Evolutionary conservation across 2,797 vertebrate species (phyloP).

Genomic region (Pempheris klunzingeri): DNA sequence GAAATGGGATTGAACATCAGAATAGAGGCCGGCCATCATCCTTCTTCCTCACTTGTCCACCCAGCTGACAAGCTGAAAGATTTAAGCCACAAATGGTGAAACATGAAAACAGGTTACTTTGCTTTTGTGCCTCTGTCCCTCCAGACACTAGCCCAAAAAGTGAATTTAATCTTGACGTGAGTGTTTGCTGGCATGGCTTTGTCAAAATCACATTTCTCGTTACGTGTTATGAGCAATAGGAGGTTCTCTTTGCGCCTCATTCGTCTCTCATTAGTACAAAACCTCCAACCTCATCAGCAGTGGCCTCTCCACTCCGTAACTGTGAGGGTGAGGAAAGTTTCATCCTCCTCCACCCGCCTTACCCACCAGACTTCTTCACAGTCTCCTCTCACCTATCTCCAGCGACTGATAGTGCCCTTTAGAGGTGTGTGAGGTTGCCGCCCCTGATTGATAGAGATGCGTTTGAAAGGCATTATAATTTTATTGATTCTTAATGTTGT

Average conservation of each 20-base stretch:
- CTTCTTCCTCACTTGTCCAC: constrained; percentile 83
- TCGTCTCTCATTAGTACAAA: constrained; percentile 65
- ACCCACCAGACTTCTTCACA: constrained; percentile 17
- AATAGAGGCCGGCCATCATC: constrained; percentile 80
- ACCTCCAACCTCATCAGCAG: constrained; percentile 67
- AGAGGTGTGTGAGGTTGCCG: constrained; percentile 67
- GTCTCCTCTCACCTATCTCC: constrained; percentile 50
- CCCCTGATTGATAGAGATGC: constrained; percentile 92
- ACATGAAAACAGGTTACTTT: constrained; percentile 68
- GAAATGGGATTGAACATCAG: constrained; percentile 86
- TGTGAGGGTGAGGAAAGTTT: constrained; percentile 47
- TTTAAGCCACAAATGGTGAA: constrained; percentile 76
- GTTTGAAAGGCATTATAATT: constrained; percentile 98
- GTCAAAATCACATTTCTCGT: constrained; percentile 29
- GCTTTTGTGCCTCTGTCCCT: constrained; percentile 43
- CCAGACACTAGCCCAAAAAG: constrained; percentile 34
- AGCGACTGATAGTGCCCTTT: constrained; percentile 51
- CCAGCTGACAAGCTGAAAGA: constrained; percentile 77
- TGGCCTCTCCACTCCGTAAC: constrained; percentile 50
- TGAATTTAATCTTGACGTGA: constrained; percentile 51
- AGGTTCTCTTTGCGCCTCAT: constrained; percentile 53
- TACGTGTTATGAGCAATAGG: constrained; percentile 13
- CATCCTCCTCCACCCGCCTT: constrained; percentile 8
- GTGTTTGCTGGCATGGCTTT: constrained; percentile 29
- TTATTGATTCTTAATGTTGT: constrained; percentile 99